Evolutionary conservation across 2,113 vertebrate genomes (phyloP), one percentile per base, ranked within the genome.

Genomic region (Benitochromis conjunctus): DNA sequence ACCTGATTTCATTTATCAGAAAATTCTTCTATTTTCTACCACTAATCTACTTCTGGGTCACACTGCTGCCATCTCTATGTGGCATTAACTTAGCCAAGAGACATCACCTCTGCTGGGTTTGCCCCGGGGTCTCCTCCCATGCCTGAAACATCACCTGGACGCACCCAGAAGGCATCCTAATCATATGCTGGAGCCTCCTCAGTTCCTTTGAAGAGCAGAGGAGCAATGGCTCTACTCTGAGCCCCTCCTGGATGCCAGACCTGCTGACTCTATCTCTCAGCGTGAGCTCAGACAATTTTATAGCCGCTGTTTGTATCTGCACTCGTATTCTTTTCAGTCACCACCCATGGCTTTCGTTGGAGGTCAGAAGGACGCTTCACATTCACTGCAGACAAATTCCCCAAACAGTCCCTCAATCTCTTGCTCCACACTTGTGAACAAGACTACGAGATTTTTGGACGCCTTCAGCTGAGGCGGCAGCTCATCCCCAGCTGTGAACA

Each of bases 401-500:
- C 43, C 41, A 19, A n/a, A 5, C 69, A 2, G 16, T 51, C 3
- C 19, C 43, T 76, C 43, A 76, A 7, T 76, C 43, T 76, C 24
- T 76, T 31, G 24, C 69, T 31, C 43, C 16, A 29, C 69, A 51
- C 69, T 76, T 76, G 43, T 76, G 69, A 76, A 76, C 43, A 51
- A 1, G 24, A 76, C 43, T 19, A 8, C 16, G 26, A 51, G 43
- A 76, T 1, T n/a, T 19, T 5, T 29, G 41, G 48, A 29, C 14
- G 14, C 43, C 69, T 74, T 74, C 41, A 76, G 43, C 43, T 76
- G 24, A 51, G 6, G 26, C 16, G 4, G 0, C 24, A 12, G 18
- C 43, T 76, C 43, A 51, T 51, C 14, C 69, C 69, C 69, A 76
- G 41, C 24, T 51, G 24, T 0, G 6, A 29, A 18, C 3, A 29